Evolutionary conservation across 2,888 invertebrate genomes (phyloP).

Genomic region (Xestia xanthographa): DNA sequence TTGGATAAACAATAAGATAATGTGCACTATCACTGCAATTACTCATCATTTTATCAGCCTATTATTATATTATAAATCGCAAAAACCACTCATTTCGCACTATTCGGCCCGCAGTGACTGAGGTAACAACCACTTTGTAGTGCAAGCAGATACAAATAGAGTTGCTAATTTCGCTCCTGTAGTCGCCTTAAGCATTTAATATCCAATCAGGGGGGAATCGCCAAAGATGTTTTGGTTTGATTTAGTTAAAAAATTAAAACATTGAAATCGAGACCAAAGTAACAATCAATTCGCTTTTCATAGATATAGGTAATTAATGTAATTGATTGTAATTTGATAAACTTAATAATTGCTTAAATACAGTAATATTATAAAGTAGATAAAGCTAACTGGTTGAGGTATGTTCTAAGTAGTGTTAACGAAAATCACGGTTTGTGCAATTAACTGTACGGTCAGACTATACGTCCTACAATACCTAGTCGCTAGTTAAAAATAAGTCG

Average conservation of each 20-base stretch:
- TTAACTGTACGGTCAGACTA: constrained; percentile 57
- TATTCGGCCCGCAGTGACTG: too few species aligned
- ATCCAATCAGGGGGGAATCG: background rate
- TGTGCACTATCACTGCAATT: background rate
- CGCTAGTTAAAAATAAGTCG: background rate
- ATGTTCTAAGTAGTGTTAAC: constrained; percentile 36
- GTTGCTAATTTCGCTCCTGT: too few species aligned
- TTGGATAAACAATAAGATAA: constrained; percentile 6
- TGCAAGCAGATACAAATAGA: too few species aligned
- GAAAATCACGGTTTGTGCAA: constrained; percentile 58
- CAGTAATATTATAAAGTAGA: background rate
- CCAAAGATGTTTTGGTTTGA: background rate
- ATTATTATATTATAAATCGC: too few species aligned
- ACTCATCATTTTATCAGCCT: constrained; percentile 5
- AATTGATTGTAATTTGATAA: background rate
- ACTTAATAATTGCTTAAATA: background rate
- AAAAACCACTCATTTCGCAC: too few species aligned
- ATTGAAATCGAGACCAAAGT: background rate
- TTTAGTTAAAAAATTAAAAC: background rate
- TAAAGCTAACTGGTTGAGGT: constrained; percentile 3
- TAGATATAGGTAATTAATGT: background rate
- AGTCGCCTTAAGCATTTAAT: too few species aligned
- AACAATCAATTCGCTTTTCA: background rate
- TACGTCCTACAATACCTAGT: too few species aligned
- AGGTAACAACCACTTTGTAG: too few species aligned